Conservation (phyloP, 1,140 invertebrate genomes). For the Nomia melanderi region DNA sequence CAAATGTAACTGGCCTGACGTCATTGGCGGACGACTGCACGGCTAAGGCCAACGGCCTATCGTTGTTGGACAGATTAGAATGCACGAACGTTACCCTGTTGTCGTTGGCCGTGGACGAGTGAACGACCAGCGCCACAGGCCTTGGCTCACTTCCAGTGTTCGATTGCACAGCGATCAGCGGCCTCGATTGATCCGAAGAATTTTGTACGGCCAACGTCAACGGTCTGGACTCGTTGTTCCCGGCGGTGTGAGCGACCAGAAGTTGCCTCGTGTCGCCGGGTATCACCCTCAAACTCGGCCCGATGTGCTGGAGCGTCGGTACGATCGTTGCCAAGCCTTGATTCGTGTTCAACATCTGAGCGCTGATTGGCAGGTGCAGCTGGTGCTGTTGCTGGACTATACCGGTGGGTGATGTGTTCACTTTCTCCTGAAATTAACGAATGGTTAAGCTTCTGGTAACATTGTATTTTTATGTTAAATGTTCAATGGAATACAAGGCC, state of each 20-base stretch:
- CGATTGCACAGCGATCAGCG: slow-evolving; percentile 75
- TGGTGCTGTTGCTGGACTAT: slow-evolving; percentile 74
- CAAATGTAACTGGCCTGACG: slow-evolving; percentile 78
- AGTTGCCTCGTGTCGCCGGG: slow-evolving; percentile 77
- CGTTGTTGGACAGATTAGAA: slow-evolving; percentile 77
- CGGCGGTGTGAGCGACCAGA: slow-evolving; percentile 75
- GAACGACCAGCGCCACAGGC: slow-evolving; percentile 78
- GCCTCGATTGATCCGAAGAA: slow-evolving; percentile 69
- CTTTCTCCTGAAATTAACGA: slow-evolving; percentile 67
- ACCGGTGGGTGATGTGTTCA: slow-evolving; percentile 62
- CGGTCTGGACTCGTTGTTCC: slow-evolving; percentile 73
- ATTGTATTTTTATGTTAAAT: no score
- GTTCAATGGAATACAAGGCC: no score
- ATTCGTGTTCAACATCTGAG: slow-evolving; percentile 78
- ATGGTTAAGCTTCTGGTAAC: no score
- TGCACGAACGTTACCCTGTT: slow-evolving; percentile 79
- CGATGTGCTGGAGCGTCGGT: slow-evolving; percentile 77
- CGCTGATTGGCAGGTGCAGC: slow-evolving; percentile 77
- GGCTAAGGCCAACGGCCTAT: slow-evolving; percentile 76
- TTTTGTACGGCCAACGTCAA: slow-evolving; percentile 71
- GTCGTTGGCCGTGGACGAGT: slow-evolving; percentile 77
- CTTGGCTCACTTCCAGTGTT: slow-evolving; percentile 74
- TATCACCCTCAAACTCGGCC: slow-evolving; percentile 75
- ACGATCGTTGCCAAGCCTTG: slow-evolving; percentile 78
- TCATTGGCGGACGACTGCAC: slow-evolving; percentile 77